Base-by-base conservation (phyloP, 2,888 invertebrate genomes). In the Alcis repandata region DNA sequence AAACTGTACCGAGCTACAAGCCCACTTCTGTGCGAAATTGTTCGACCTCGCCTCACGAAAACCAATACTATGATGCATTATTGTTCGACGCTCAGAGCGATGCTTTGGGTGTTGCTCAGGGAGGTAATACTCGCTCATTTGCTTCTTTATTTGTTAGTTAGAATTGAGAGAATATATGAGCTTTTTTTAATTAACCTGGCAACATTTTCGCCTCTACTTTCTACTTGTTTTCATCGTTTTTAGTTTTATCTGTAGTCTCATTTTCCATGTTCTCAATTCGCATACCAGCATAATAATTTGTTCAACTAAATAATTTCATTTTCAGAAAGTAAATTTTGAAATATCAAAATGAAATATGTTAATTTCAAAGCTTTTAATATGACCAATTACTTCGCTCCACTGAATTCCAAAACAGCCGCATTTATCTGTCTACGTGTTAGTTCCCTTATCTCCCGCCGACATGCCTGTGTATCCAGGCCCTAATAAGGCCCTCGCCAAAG, bases 401-500 rank as follows among this genome's bases (percentile, higher is more conserved):
- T 52, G 38, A 52, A 63, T 56, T 56, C 49, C 22, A 22, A 38
- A 56, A 62, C 61, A 40, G n/a, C 8, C 15, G 4, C 15, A 9
- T 54, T 54, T 54, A 54, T 43, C 36, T 45, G n/a, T 57, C 33
- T 19, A 33, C 33, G 56, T 40, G 20, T 32, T 46, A 53, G 63
- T 62, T 57, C 54, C 51, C 58, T 62, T 61, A 70, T 63, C 69
- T 41, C 46, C 22, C 54, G 9, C 54, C 54, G 27, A 19, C 46
- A 51, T 49, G 59, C 68, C 69, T 79, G 76, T 77, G 78, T 84
- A 82, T 78, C 81, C 82, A 80, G 69, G 72, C 61, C 77, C 83
- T 85, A 85, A 85, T 86, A 85, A 85, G 80, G 75, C 75, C 65
- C 63, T 63, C 77, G 81, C 77, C 82, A 85, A 84, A 87, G 84